Base-by-base conservation (phyloP, 2,888 invertebrate species). In the Dolichopus griseipennis region DNA sequence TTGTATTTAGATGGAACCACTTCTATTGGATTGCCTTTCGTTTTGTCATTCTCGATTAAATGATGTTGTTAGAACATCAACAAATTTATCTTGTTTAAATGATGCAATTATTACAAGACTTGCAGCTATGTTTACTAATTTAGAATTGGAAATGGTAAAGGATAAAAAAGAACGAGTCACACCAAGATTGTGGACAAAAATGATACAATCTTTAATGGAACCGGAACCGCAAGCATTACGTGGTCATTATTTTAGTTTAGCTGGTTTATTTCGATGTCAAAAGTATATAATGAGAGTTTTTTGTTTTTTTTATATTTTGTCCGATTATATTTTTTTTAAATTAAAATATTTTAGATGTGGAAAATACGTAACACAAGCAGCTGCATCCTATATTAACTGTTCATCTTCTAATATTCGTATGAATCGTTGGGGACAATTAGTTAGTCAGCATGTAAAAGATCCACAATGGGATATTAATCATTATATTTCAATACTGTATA, bases 151-250 rank as follows among this genome's bases (percentile, higher is more conserved):
- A 82, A 84, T 85, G 61, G 85, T 96, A 62, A 86, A 88, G 71
- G 96, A 97, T 77, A 89, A 91, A 73, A 92, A 92, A 75, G 96
- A 96, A 80, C 92, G 95, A 78, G 88, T 95, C 20, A 91, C 92
- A 75, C 92, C 92, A 1, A 85, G 91, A 0, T 81, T 95, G 27
- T 95, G 90, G 83, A 90, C 91, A 72, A 93, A 93, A 82, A 83
- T 94, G 75, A 91, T 94, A 67, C 83, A 89, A 72, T 88, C 90
- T 0, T 83, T 95, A 7, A 88, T 87, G 8, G 91, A 92, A 77
- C 85, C 88, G 0, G 88, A 88, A 70, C 88, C 92, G 0, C 90
- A 93, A 78, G 88, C 88, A 0, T 82, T 89, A 67, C 83, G 91
- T 6, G 94, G 93, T 0, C 93, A 94, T 77, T 92, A 88, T 82